Evolutionary conservation across 1,140 invertebrate species (phyloP).

Genomic region (Pseudomyrmex pallidus): DNA sequence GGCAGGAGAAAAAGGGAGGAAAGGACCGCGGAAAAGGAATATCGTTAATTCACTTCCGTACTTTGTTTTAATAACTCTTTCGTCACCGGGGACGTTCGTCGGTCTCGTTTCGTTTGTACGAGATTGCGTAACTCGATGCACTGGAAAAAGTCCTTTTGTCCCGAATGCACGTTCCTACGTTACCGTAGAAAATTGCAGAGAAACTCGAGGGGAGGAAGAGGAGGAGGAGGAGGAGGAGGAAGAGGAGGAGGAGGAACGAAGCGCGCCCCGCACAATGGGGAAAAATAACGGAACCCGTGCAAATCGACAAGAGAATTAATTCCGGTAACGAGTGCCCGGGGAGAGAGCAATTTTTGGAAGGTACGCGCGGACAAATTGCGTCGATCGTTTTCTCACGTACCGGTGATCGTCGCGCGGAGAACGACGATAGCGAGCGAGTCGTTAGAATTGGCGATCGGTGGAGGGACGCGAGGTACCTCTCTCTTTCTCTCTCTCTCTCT

Average conservation of each 20-base stretch:
- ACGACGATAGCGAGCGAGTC: neutral
- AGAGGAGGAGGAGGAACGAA: conserved; percentile 30
- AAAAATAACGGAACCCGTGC: conserved; percentile 44
- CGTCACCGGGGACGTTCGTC: conserved; percentile 34
- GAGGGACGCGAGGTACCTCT: neutral
- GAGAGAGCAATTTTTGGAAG: conserved; percentile 54
- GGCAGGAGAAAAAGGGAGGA: conserved; percentile 24
- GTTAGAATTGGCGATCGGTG: conserved; percentile 9
- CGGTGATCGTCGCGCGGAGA: neutral
- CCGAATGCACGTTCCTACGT: conserved; percentile 40
- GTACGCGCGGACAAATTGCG: conserved; percentile 54
- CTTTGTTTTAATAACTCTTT: conserved; percentile 64
- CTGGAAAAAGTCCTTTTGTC: conserved; percentile 65
- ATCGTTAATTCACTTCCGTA: conserved; percentile 61
- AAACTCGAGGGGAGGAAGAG: conserved; percentile 54
- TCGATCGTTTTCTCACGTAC: conserved; percentile 35
- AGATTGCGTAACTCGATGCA: conserved; percentile 64
- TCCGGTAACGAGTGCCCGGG: conserved; percentile 53
- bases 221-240: conserved; percentile 41
- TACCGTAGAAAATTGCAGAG: conserved; percentile 67
- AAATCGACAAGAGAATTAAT: conserved; percentile 64
- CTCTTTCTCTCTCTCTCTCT: neutral
- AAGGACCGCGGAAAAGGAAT: conserved; percentile 37
- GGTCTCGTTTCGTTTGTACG: conserved; percentile 63
- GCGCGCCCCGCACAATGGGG: conserved; percentile 44